Evolutionary conservation across 1,140 invertebrate genomes (phyloP), one percentile per base, ranked within the genome.

Genomic region (Drosophila carrolli): DNA sequence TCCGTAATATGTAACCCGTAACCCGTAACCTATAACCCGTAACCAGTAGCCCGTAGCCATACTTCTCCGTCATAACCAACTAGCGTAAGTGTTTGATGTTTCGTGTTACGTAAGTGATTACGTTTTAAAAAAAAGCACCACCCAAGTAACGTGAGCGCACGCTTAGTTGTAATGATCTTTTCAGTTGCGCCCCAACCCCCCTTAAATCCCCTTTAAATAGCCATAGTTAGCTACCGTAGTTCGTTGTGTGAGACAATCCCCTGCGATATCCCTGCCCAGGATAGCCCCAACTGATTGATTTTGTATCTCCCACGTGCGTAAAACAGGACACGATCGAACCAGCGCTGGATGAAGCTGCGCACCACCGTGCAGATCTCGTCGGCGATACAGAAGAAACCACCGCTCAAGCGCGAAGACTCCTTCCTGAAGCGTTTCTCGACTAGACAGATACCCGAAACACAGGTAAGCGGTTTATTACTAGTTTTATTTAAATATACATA

Each of bases 361-460:
- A 98, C 97, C 23, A 98, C 97, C 2, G 97, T 99, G 57, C 97
- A 98, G 92, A 94, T 98, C 65, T 97, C 97, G 35, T 97, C 96
- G 40, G 97, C 97, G 32, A 97, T 98, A 89, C 94, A 95, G 90
- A 96, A 96, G 93, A 95, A 96, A 92, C 96, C 97, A 23, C 95
- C 97, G 1, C 93, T 98, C 71, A 88, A 98, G 89, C 94, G 98
- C 51, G 97, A 98, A 93, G 98, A 99, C 91, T 98, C 98, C 0
- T 99, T 99, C 91, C 93, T 99, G 67, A 97, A 98, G 92, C 94
- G 97, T 71, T 99, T 99, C 93, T 98, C 97, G 9, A 98, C 97
- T 0, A 93, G 97, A 57, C 97, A 98, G 91, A 96, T 97, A 91
- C 96, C 97, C 41, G 96, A 97, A 92, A 95, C 96, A 51, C 96